A percentile compares a stretch with the other conserved stretches of the same genome.
These are phyloP conservation scores for Amblyraja radiata DNA, from an alignment of 2,797 vertebrate genomes.

Conservation along the genomic window DNA sequence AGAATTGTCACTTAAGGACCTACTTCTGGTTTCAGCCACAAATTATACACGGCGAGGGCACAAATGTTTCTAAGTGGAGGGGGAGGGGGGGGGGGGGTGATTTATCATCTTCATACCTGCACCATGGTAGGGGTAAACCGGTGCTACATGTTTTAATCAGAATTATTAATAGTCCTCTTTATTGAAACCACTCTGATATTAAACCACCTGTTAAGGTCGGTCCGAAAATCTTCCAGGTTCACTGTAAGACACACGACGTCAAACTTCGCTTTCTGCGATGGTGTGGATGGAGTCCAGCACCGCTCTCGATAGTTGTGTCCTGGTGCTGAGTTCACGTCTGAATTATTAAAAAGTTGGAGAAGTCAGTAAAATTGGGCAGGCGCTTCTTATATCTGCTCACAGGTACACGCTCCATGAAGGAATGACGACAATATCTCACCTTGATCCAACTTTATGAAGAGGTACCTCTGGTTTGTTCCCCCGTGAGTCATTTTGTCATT, in stretches of 20 bases:
- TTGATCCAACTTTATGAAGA: not conserved
- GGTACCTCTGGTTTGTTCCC: not conserved
- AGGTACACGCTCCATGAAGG: not conserved
- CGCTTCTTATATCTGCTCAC: not conserved
- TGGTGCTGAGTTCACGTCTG: not conserved
- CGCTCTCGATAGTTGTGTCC: not conserved
- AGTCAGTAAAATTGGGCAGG: too few species aligned
- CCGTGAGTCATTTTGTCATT: not conserved
- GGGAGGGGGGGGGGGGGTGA: too few species aligned
- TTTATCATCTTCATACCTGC: not conserved
- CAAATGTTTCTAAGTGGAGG: not conserved
- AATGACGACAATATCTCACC: too few species aligned
- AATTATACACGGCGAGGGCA: conserved; percentile 62
- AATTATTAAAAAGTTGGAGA: not conserved
- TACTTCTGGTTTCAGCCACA: conserved; percentile 70
- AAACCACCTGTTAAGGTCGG: not conserved
- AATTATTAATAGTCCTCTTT: not conserved
- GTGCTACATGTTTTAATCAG: not conserved
- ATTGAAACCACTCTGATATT: not conserved
- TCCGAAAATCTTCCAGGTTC: not conserved
- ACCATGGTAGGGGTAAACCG: not conserved
- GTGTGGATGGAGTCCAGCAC: not conserved
- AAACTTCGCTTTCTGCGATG: not conserved
- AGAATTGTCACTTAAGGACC: conserved; percentile 89
- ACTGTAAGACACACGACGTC: not conserved